Conservation (phyloP, 2,797 vertebrate species). For the Hippoglossus hippoglossus region DNA sequence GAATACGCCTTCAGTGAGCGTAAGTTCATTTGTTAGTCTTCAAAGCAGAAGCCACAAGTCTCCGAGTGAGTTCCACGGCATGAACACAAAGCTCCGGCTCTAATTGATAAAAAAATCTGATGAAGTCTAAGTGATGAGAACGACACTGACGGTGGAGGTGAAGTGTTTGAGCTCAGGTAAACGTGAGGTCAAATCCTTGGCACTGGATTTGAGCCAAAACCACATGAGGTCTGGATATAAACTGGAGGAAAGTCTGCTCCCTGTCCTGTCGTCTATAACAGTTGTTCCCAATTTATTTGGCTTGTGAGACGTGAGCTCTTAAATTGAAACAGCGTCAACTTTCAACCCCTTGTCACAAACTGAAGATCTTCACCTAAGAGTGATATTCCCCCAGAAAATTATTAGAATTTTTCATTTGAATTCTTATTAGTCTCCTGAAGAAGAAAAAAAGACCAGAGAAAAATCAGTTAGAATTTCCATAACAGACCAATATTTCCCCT, state of each 20-base stretch:
- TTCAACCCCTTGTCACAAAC: background rate
- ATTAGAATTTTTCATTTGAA: background rate
- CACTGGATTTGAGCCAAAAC: background rate
- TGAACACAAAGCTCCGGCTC: slow-evolving; percentile 3
- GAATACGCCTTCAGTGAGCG: slow-evolving; percentile 97
- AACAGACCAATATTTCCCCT: background rate
- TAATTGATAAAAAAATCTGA: background rate
- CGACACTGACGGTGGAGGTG: too few relatives aligned
- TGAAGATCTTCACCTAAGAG: background rate
- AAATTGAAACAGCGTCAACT: background rate
- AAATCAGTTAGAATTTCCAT: too few relatives aligned
- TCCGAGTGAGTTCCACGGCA: background rate
- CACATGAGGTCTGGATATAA: background rate
- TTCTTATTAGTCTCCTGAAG: background rate
- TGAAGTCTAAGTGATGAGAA: background rate
- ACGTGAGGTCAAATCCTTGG: too few relatives aligned
- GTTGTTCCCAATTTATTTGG: background rate
- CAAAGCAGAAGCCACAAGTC: slow-evolving; percentile 3
- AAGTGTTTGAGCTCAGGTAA: too few relatives aligned
- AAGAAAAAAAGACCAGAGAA: too few relatives aligned
- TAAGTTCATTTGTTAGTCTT: slow-evolving; percentile 80
- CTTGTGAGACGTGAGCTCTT: background rate
- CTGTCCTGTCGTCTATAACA: background rate
- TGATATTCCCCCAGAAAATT: background rate
- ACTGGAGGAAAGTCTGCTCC: background rate